Base-by-base conservation (phyloP, 2,888 invertebrate species). In the Phyto melanocephala region DNA sequence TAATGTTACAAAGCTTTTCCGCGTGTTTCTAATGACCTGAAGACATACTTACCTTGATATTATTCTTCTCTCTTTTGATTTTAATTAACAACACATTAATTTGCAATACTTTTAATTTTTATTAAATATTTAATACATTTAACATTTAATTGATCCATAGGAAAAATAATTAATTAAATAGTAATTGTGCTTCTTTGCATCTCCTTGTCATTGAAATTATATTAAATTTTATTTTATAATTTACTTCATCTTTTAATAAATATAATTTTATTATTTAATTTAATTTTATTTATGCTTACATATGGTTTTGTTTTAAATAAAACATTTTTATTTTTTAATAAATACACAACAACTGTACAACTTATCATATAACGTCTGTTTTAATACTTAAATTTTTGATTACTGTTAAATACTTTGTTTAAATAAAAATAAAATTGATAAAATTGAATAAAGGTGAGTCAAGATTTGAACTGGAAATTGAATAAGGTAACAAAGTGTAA, bases 111-210 rank as follows among this genome's bases (percentile, higher is more conserved):
- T n/a, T 33, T 71, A 40, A 33, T 71, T 67, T 52, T 67, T 54
- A 0, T 35, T 67, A 71, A 74, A 74, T 74, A 56, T 67, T 68
- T 52, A 74, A 7, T 60, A 79, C 79, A 79, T 79, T 80, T 54
- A 65, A 80, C 72, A 77, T 63, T 80, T 76, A 71, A 71, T 75
- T 75, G 75, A 63, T 75, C 58, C 42, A 37, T 58, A 80, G 79
- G 68, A 75, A 70, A 28, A 75, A 74, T 37, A 35, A 71, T 45
- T 58, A 70, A 56, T 45, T 62, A 35, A 24, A 45, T 33, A 22
- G 20, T 7, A 56, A 56, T 33, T 15, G 3, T 56, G 1, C n/a
- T 33, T 33, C 8, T 10, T 15, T 15, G 15, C 11, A 20, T n/a
- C 33, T 65, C 24, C n/a, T 6, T 28, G 37, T 52, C 2, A 37